phyloP scores from a whole-genome alignment of 2,888 invertebrate genomes.

The Acronicta leporina region DNA sequence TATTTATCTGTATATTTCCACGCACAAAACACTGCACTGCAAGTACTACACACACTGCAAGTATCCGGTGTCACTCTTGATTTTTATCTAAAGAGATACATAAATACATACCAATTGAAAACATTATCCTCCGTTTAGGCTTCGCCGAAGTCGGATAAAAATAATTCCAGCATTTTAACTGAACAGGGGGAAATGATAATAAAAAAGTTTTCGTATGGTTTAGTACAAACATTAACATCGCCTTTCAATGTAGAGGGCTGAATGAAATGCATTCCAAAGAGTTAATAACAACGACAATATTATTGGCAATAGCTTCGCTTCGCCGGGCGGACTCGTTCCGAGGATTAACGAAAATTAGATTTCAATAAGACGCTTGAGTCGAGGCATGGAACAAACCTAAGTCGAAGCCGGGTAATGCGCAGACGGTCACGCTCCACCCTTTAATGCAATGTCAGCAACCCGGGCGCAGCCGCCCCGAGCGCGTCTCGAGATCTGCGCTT shows the following conservation, averaged over 20 bases:
- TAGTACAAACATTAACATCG: constrained; percentile 52
- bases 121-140: no score
- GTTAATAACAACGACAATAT: constrained; percentile 75
- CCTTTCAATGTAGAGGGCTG: constrained; percentile 55
- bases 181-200: not conserved
- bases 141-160: no score
- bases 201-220: constrained; percentile 6
- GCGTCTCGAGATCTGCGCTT: constrained; percentile 43
- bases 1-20: no score
- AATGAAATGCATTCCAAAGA: constrained; percentile 65
- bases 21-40: no score
- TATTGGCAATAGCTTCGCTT: constrained; percentile 73
- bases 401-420: constrained; percentile 78
- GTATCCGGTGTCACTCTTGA: no score
- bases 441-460: constrained; percentile 80
- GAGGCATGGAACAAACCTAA: constrained; percentile 79
- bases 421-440: constrained; percentile 83
- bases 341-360: constrained; percentile 88
- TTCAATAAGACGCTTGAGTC: constrained; percentile 87
- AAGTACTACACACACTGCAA: no score
- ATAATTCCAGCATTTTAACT: no score
- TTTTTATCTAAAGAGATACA: no score
- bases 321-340: constrained; percentile 71
- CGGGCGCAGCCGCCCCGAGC: constrained; percentile 40
- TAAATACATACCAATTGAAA: no score